Conservation (phyloP, 1,140 invertebrate species). For the Eupristina koningsbergeri region DNA sequence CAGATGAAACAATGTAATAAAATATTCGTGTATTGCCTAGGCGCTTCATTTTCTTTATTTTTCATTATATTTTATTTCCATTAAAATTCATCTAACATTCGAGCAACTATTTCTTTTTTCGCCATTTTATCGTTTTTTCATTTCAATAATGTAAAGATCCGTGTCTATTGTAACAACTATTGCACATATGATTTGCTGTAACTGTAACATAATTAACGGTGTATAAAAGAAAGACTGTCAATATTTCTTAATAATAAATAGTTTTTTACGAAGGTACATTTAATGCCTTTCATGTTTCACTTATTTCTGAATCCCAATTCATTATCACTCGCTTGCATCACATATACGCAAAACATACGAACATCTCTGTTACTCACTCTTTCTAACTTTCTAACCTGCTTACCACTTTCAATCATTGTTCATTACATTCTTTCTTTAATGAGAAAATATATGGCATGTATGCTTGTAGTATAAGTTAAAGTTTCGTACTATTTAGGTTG, state of each 20-base stretch:
- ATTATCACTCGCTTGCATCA: slow-evolving; percentile 47
- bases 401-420: neutral
- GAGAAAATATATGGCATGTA: slow-evolving; percentile 47
- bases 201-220: slow-evolving; percentile 57
- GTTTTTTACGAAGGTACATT: slow-evolving; percentile 49
- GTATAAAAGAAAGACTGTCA: slow-evolving; percentile 57
- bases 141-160: slow-evolving; percentile 53
- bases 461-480: slow-evolving; percentile 35
- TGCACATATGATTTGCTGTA: slow-evolving; percentile 72
- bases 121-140: slow-evolving; percentile 6
- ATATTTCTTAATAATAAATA: slow-evolving; percentile 60
- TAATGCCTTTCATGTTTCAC: slow-evolving; percentile 51
- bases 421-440: neutral
- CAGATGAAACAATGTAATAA: neutral
- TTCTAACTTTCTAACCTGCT: slow-evolving; percentile 3
- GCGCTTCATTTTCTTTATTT: neutral
- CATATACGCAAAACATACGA: slow-evolving; percentile 31
- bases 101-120: neutral
- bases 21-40: neutral
- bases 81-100: neutral
- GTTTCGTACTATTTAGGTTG: slow-evolving; percentile 16
- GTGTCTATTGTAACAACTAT: slow-evolving; percentile 73
- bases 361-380: slow-evolving; percentile 25
- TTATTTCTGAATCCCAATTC: slow-evolving; percentile 45
- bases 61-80: neutral